Base-by-base conservation (phyloP, 2,888 invertebrate species). In the Theretra japonica region DNA sequence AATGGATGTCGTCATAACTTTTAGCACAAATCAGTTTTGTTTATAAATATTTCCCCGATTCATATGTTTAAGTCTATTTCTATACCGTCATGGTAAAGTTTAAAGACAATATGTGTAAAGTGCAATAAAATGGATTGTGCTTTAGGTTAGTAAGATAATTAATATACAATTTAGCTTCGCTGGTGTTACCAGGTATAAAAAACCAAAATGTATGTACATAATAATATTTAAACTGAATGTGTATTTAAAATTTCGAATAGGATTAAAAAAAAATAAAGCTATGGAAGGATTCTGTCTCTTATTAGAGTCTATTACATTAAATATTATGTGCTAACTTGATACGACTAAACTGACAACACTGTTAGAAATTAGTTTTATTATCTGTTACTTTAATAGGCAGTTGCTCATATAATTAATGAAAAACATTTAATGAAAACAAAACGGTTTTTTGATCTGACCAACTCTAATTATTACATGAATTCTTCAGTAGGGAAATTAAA, bases 41-140 rank as follows among this genome's bases (percentile, higher is more conserved):
- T 30, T 68, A 68, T 57, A 23, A 68, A 68, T 72, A 25, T 60
- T 69, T 69, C 17, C n/a, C 33, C 23, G 33, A 48, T 70, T 56
- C 30, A 69, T 57, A 57, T 41, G 21, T 15, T 17, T 53, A 11
- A 62, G 21, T 62, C 62, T 70, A 53, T 74, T 75, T 50, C 73
- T 74, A 74, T 79, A 81, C 78, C 75, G 56, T 75, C 68, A 74
- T 59, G 78, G 77, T 79, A 80, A 74, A 79, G 69, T 80, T 82
- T 76, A 78, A 86, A 86, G 88, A 88, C 88, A 89, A 88, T 89
- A 85, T 83, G 77, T 84, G 79, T 82, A 82, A 84, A 87, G 87
- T 89, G 88, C 88, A 88, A 88, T 89, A 88, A 88, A 8, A 75
- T 81, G 75, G 79, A 85, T 87, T 87, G 88, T 88, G 86, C 89